A percentile compares a stretch with the other conserved stretches of the same genome.
Conservation (phyloP, 2,113 vertebrate genomes). For the Stercorarius parasiticus region DNA sequence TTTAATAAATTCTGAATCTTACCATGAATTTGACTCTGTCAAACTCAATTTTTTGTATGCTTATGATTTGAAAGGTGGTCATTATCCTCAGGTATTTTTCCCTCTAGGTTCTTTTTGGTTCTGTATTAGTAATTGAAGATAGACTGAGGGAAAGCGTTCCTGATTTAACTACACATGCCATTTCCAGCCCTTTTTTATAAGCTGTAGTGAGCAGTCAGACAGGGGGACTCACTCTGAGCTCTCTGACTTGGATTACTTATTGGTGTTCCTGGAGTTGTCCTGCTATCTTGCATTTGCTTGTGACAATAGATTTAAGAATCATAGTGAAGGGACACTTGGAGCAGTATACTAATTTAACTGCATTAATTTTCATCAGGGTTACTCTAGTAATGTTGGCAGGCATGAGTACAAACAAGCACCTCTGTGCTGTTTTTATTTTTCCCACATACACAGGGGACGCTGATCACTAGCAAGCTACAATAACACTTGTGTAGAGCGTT, state of each 20-base stretch:
- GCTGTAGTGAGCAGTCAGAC: neutral
- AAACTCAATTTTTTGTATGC: neutral
- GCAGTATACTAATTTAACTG: neutral
- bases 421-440: neutral
- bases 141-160: neutral
- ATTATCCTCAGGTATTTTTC: neutral
- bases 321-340: neutral
- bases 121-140: neutral
- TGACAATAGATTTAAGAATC: neutral
- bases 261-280: neutral
- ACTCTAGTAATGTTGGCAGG: neutral
- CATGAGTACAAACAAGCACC: conserved; percentile 15
- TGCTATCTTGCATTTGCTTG: neutral
- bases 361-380: neutral
- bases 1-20: neutral
- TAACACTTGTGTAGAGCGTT: conserved; percentile 10
- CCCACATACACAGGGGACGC: conserved; percentile 52
- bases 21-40: neutral
- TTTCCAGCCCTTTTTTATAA: neutral
- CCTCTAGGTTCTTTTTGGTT: neutral
- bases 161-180: neutral
- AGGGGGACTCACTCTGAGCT: neutral
- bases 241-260: neutral
- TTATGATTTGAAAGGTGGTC: neutral
- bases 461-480: conserved; percentile 11